These are phyloP conservation scores for Chorisops tibialis DNA, from an alignment of 2,888 invertebrate species.

Conservation along the genomic window DNA sequence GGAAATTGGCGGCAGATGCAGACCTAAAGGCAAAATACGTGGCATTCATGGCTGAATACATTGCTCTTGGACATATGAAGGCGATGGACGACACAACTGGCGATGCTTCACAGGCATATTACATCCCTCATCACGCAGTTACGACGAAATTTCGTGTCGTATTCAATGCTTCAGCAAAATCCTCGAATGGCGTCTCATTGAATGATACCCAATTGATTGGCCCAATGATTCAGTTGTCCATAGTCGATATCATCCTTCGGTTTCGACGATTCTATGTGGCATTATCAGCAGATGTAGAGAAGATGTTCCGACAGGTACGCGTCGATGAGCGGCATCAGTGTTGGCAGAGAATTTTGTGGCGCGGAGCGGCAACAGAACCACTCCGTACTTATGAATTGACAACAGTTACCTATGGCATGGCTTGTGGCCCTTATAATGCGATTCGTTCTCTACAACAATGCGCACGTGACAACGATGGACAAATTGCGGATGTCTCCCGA, in stretches of 20 bases:
- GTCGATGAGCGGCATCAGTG: slow-evolving; percentile 30
- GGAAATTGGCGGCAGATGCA: slow-evolving; percentile 3
- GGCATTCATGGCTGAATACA: slow-evolving; percentile 22
- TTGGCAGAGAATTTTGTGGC: slow-evolving; percentile 37
- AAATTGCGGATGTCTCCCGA: not conserved
- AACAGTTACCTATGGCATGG: slow-evolving; percentile 35
- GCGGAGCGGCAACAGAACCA: slow-evolving; percentile 31
- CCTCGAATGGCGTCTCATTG: slow-evolving; percentile 25
- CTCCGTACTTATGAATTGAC: slow-evolving; percentile 34
- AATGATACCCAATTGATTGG: slow-evolving; percentile 4
- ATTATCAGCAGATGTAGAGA: slow-evolving; percentile 36
- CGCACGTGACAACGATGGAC: not conserved
- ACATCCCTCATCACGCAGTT: not conserved
- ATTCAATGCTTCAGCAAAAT: slow-evolving; percentile 23
- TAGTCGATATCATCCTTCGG: slow-evolving; percentile 29
- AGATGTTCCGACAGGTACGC: slow-evolving; percentile 36
- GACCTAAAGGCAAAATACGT: not conserved
- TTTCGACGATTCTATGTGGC: slow-evolving; percentile 34
- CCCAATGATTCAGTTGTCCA: too few relatives aligned
- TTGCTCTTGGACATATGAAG: slow-evolving; percentile 25
- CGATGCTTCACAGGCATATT: not conserved
- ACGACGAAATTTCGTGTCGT: slow-evolving; percentile 22
- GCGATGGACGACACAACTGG: not conserved
- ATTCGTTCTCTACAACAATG: not conserved
- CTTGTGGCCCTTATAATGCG: not conserved